phyloP scores from a whole-genome alignment of 2,113 vertebrate species.

The Rhinolophus ferrumequinum region DNA sequence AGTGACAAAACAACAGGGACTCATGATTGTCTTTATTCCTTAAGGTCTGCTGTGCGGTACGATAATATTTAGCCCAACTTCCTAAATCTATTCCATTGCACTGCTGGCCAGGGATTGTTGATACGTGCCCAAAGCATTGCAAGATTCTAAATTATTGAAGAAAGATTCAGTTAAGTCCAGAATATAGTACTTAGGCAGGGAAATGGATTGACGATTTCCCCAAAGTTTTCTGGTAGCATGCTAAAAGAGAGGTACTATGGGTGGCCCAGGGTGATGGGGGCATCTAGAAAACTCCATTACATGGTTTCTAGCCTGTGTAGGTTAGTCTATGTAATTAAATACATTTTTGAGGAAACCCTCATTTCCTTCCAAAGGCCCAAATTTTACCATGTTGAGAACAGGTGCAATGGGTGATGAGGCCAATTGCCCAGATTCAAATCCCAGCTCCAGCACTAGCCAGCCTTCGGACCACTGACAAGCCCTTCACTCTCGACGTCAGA shows the following conservation, averaged over 20 bases:
- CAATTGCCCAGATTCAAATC: neutral
- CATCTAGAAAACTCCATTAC: neutral
- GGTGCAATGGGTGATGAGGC: neutral
- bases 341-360: neutral
- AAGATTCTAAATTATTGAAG: constrained; percentile 38
- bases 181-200: neutral
- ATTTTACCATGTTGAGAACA: neutral
- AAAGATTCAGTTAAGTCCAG: neutral
- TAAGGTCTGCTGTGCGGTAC: neutral
- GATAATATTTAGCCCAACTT: neutral
- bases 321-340: neutral
- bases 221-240: neutral
- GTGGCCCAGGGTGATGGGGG: fast-evolving
- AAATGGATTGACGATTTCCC: neutral
- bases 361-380: constrained; percentile 12
- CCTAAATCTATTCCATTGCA: neutral
- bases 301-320: neutral
- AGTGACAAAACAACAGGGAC: neutral
- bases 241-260: neutral
- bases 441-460: neutral
- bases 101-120: neutral
- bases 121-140: neutral
- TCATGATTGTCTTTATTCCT: neutral
- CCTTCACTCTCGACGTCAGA: neutral
- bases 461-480: neutral